A percentile compares a stretch with the other conserved stretches of the same genome.
These are phyloP conservation scores for Lytechinus variegatus DNA, from an alignment of 35 echinoderm and acorn worm species.

Conservation along the genomic window DNA sequence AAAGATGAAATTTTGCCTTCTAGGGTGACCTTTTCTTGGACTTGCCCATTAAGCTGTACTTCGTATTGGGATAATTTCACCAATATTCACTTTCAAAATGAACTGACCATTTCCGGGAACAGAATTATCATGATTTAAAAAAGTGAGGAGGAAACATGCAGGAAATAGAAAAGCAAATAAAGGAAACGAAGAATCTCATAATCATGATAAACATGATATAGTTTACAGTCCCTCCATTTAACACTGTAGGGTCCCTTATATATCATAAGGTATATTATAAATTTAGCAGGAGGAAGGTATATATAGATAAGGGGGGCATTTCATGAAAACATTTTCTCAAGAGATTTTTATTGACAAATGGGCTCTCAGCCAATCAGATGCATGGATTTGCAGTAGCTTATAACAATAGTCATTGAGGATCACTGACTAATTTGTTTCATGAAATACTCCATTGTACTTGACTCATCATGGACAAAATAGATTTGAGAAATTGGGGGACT, in stretches of 20 bases:
- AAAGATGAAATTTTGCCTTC: too few species aligned
- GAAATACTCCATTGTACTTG: background rate
- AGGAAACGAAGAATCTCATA: background rate
- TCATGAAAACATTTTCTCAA: too few species aligned
- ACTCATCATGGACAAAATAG: background rate
- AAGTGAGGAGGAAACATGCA: background rate
- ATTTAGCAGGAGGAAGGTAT: background rate
- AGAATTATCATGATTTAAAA: too few species aligned
- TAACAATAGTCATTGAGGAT: too few species aligned
- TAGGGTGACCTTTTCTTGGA: too few species aligned
- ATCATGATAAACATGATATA: background rate
- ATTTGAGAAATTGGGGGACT: background rate
- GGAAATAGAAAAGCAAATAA: background rate
- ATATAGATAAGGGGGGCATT: background rate
- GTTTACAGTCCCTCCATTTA: background rate
- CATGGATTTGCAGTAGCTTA: too few species aligned
- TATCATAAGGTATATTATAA: background rate
- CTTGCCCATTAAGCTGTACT: too few species aligned
- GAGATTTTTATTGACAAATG: too few species aligned
- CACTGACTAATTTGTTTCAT: too few species aligned
- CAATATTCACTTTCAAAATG: background rate
- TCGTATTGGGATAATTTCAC: too few species aligned
- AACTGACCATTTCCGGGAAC: background rate
- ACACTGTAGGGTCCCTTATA: background rate
- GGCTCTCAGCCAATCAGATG: too few species aligned